Percentiles rank a stretch among this genome's conserved stretches.
Conservation (phyloP, 2,888 invertebrate species). For the Drosophila siamana region DNA sequence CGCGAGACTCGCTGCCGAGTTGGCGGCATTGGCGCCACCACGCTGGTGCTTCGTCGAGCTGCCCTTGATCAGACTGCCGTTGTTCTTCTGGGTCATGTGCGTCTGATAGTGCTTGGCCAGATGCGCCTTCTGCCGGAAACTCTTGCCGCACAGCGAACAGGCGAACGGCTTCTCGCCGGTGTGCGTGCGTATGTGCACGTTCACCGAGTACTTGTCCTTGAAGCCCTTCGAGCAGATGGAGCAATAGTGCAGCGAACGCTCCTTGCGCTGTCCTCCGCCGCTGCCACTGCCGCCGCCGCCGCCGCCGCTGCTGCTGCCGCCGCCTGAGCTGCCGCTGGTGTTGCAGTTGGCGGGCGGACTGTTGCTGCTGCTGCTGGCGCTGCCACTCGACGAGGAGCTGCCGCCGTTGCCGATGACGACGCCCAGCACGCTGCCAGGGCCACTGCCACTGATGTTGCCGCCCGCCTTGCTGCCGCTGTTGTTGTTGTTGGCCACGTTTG, state of each 20-base stretch:
- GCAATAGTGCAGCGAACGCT: conserved; percentile 95
- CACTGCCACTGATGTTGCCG: conserved; percentile 76
- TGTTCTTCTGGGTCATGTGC: conserved; percentile 94
- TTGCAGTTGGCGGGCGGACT: conserved; percentile 80
- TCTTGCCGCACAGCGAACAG: conserved; percentile 96
- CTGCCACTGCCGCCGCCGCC: not conserved
- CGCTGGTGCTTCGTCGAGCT: conserved; percentile 80
- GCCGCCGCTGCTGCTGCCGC: conserved; percentile 84
- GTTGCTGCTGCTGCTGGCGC: conserved; percentile 76
- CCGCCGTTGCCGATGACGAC: conserved; percentile 74
- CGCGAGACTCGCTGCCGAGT: conserved; percentile 29
- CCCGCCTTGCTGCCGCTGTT: conserved; percentile 65
- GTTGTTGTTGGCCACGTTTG: conserved; percentile 82
- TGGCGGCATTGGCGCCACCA: conserved; percentile 20
- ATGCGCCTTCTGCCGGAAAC: conserved; percentile 96
- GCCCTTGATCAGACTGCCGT: conserved; percentile 87
- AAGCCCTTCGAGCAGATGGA: conserved; percentile 97
- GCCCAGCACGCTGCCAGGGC: conserved; percentile 44
- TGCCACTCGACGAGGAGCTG: conserved; percentile 71
- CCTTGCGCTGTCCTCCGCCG: conserved; percentile 87
- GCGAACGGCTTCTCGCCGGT: conserved; percentile 99
- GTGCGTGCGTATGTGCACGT: conserved; percentile 98
- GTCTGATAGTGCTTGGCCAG: conserved; percentile 97
- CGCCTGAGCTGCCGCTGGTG: conserved; percentile 70
- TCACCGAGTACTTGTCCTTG: conserved; percentile 98